phyloP scores from a whole-genome alignment of 2,797 vertebrate genomes.

The Oreochromis mossambicus region DNA sequence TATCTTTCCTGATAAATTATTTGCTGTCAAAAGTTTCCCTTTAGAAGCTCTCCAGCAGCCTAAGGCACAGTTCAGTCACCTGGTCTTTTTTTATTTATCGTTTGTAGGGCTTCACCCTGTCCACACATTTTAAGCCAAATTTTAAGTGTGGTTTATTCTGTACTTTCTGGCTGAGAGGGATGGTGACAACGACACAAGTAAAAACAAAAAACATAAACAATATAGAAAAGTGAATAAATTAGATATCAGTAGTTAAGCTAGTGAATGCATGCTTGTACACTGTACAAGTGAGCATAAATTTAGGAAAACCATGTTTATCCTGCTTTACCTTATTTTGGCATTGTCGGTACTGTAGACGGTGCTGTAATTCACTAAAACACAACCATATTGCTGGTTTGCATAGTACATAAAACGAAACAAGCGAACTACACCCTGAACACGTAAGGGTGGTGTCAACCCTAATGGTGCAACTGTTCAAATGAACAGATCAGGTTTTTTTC shows the following conservation, averaged over 20 bases:
- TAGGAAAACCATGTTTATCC: not conserved
- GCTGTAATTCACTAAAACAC: not conserved
- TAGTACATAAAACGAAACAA: not conserved
- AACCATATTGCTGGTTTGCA: not conserved
- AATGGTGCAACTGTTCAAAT: not conserved
- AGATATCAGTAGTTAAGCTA: not conserved
- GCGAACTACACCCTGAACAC: accelerated
- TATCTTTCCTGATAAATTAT: not conserved
- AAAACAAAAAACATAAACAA: accelerated
- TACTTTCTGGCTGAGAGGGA: not conserved
- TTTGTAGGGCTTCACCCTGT: not conserved
- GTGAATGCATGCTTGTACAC: not conserved
- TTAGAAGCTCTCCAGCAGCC: not conserved
- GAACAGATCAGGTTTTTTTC: accelerated
- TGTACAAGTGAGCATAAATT: not conserved
- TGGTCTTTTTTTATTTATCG: not conserved
- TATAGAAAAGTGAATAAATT: not conserved
- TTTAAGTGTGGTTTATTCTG: not conserved
- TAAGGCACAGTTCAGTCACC: not conserved
- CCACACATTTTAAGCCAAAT: accelerated
- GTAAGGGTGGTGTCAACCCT: not conserved
- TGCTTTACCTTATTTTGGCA: not conserved
- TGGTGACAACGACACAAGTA: not conserved
- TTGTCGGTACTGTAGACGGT: accelerated
- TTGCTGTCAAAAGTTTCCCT: not conserved